Conservation (phyloP, 2,797 vertebrate genomes). For the Clamator glandarius region DNA sequence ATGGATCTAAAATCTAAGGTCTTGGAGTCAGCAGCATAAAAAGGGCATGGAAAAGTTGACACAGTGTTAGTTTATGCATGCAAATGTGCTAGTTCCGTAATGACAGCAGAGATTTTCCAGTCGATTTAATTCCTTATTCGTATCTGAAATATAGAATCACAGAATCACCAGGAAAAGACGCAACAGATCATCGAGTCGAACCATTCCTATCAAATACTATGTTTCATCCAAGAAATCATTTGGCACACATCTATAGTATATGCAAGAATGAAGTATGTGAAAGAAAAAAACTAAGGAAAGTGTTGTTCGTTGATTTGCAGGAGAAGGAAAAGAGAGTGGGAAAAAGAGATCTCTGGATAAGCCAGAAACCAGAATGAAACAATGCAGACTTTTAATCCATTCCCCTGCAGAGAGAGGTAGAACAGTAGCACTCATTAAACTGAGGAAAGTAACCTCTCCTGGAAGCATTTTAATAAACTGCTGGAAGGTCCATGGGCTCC, state of each 20-base stretch:
- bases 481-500: neutral
- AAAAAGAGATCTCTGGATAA: neutral
- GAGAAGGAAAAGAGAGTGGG: neutral
- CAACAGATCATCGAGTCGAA: too few relatives aligned
- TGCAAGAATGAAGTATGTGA: neutral
- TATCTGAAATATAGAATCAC: neutral
- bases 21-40: neutral
- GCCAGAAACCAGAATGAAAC: neutral
- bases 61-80: neutral
- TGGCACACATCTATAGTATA: neutral
- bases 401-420: neutral
- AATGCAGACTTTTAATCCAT: neutral
- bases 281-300: neutral
- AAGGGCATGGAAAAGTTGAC: neutral
- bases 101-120: neutral
- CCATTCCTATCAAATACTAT: too few relatives aligned
- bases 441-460: neutral
- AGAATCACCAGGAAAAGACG: too few relatives aligned
- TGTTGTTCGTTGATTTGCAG: neutral
- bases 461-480: neutral
- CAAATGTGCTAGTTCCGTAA: neutral
- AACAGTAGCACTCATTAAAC: neutral
- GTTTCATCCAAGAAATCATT: neutral
- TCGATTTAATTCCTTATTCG: neutral
- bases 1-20: neutral